Evolutionary conservation across 2,113 vertebrate species (phyloP).

Genomic region (Ariopsis seemanni): DNA sequence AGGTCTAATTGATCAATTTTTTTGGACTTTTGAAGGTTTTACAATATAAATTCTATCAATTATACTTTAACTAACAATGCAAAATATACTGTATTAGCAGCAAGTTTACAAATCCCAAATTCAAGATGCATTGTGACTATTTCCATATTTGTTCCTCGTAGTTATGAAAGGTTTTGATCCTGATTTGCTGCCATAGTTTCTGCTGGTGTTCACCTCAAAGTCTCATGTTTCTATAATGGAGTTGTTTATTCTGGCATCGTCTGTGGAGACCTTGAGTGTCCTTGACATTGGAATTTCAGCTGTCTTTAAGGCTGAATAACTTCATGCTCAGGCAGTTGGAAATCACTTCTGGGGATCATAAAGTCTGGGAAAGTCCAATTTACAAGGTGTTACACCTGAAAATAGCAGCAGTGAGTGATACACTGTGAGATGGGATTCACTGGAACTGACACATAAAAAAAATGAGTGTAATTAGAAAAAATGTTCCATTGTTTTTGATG

Average conservation of each 20-base stretch:
- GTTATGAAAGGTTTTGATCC: background rate
- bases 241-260: background rate
- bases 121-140: background rate
- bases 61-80: background rate
- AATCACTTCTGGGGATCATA: background rate
- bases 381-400: constrained; percentile 29
- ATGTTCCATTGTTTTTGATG: constrained; percentile 17
- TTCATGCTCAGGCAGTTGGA: constrained; percentile 7
- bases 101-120: background rate
- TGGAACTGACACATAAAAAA: constrained; percentile 19
- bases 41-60: background rate
- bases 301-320: constrained; percentile 18
- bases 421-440: background rate
- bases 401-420: constrained; percentile 41
- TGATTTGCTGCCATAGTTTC: background rate
- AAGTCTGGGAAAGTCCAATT: constrained; percentile 25
- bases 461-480: background rate
- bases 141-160: background rate
- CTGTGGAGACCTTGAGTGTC: background rate
- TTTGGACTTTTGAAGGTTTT: background rate
- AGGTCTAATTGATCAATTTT: background rate
- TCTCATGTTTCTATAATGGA: constrained; percentile 13
- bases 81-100: background rate
- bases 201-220: background rate
- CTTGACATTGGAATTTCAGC: background rate